phyloP scores from a whole-genome alignment of 2,888 invertebrate genomes.

The Dryadula phaetusa region DNA sequence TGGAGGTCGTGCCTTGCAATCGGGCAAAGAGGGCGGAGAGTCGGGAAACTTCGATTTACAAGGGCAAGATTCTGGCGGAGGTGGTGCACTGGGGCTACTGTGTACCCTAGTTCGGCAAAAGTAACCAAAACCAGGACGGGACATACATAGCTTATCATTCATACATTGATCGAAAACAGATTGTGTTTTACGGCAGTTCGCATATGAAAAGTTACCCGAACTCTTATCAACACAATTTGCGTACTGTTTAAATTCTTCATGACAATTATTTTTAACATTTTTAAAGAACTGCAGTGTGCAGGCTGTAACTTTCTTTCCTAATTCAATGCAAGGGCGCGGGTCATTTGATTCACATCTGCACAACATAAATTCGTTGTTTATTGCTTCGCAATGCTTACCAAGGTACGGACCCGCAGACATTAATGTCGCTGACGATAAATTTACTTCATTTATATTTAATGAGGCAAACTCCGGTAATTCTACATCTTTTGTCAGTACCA shows the following conservation, averaged over 20 bases:
- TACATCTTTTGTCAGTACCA: constrained; percentile 87
- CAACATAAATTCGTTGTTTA: constrained; percentile 97
- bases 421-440: constrained; percentile 91
- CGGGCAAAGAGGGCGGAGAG: constrained; percentile 86
- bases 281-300: constrained; percentile 94
- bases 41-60: constrained; percentile 85
- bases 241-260: constrained; percentile 93
- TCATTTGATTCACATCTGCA: constrained; percentile 93
- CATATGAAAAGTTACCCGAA: constrained; percentile 86
- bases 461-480: constrained; percentile 91
- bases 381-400: constrained; percentile 94
- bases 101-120: constrained; percentile 89
- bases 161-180: constrained; percentile 92
- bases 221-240: constrained; percentile 90
- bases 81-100: constrained; percentile 81
- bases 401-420: constrained; percentile 94
- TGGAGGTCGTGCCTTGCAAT: constrained; percentile 81
- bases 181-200: constrained; percentile 92
- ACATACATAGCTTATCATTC: constrained; percentile 88
- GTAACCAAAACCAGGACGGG: constrained; percentile 92
- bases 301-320: constrained; percentile 94
- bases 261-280: constrained; percentile 91
- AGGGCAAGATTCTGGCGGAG: constrained; percentile 78
- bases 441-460: constrained; percentile 90
- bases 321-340: constrained; percentile 91